phyloP scores from a whole-genome alignment of 2,888 invertebrate genomes.

The Neocrepidodera transversa region DNA sequence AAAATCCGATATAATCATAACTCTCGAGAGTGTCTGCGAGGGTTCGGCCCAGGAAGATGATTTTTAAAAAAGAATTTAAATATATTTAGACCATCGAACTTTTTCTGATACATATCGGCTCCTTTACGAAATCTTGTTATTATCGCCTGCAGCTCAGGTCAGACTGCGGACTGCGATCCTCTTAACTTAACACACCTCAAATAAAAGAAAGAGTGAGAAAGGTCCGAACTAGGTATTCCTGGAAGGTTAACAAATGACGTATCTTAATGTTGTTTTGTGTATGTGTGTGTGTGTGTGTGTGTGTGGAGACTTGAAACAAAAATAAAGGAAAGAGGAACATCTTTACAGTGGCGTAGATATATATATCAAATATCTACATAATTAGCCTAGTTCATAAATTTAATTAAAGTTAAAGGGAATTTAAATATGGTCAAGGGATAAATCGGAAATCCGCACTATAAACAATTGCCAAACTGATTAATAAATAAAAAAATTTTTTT shows the following conservation, averaged over 20 bases:
- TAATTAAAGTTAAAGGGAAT: no score
- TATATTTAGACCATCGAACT: constrained; percentile 24
- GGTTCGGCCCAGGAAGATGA: constrained; percentile 8
- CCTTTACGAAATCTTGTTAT: constrained; percentile 36
- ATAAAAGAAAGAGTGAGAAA: constrained; percentile 35
- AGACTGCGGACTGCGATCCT: constrained; percentile 29
- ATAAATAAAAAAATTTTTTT: no score
- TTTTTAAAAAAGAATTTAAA: constrained; percentile 22
- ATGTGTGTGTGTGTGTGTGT: constrained; percentile 28
- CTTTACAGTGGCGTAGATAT: constrained; percentile 17
- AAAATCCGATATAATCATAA: constrained; percentile 22
- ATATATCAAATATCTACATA: no score
- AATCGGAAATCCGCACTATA: no score
- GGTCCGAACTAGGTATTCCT: constrained; percentile 33
- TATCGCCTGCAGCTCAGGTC: constrained; percentile 33
- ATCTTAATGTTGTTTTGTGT: constrained; percentile 28
- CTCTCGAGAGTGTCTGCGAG: background rate
- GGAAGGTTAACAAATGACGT: constrained; percentile 34
- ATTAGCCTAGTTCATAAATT: no score
- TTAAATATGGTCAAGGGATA: no score
- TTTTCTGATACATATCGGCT: constrained; percentile 31
- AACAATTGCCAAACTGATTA: no score
- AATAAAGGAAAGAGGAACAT: constrained; percentile 22
- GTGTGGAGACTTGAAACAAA: constrained; percentile 25
- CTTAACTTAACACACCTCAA: constrained; percentile 32